Base-by-base conservation (phyloP, 2,888 invertebrate genomes). In the Amphipoea lucens region DNA sequence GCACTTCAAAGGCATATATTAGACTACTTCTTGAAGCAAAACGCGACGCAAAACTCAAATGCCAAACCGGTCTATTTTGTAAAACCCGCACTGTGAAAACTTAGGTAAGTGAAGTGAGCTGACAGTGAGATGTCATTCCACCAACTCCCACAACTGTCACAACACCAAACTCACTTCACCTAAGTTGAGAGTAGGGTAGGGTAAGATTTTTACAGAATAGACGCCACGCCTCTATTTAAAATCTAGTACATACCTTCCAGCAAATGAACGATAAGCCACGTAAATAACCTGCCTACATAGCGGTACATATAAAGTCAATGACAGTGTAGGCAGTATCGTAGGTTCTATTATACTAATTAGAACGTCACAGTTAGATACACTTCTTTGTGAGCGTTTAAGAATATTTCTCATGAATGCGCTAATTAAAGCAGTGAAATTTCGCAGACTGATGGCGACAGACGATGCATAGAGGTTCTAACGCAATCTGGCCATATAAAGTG, bases 401-500 rank as follows among this genome's bases (percentile, higher is more conserved):
- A 63, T 57, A 81, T 71, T 85, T 88, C 73, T 66, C 86, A 79
- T 78, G 67, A 70, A 75, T 45, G 69, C 69, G 88, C 60, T 79
- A 87, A 86, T 81, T 81, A 73, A 62, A 48, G 29, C 48, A n/a
- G 74, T 65, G 72, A 83, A 74, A 68, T 63, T 60, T 83, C 60
- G 54, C 74, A 72, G 76, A 48, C 14, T 17, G 40, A 36, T 84
- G 62, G 54, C 48, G 67, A 60, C 54, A 71, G 45, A 67, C 51
- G n/a, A 54, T 82, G 6, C 51, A 20, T 40, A 17, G 36, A 71
- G 36, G n/a, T n/a, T n/a, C 20, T 60, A 51, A 74, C 29, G 48
- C 51, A 83, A 76, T 54, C 51, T n/a, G 5, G 0, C 9, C 23
- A 62, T 42, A 6, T 5, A 67, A 40, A 11, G 23, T 51, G 51